Evolutionary conservation across 2,888 invertebrate species (phyloP).

Genomic region (Eupithecia centaureata): DNA sequence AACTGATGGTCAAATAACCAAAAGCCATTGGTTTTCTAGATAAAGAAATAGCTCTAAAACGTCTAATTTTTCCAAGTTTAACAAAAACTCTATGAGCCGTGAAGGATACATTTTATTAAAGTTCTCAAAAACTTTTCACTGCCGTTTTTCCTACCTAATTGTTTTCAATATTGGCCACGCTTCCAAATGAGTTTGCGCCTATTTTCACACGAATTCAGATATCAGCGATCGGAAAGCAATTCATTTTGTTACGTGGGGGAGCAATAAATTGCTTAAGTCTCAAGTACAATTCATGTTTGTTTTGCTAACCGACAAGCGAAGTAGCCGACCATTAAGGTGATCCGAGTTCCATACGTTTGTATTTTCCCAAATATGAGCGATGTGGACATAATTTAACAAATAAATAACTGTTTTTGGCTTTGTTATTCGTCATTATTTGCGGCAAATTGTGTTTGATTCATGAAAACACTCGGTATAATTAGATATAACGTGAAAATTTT

Average conservation of each 20-base stretch:
- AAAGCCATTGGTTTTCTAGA: conserved; percentile 9
- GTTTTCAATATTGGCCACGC: conserved; percentile 19
- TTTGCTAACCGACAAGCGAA: not conserved
- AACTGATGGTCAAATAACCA: not conserved
- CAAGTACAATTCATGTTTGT: conserved; percentile 2
- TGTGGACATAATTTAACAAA: too few relatives aligned
- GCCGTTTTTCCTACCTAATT: conserved; percentile 18
- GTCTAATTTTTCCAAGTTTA: conserved; percentile 19
- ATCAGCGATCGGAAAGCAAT: conserved; percentile 37
- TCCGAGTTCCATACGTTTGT: too few relatives aligned
- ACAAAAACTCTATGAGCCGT: conserved; percentile 20
- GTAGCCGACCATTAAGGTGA: too few relatives aligned
- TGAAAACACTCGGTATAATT: too few relatives aligned
- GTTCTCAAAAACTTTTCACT: conserved; percentile 12
- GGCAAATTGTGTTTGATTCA: too few relatives aligned
- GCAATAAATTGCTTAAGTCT: conserved; percentile 28
- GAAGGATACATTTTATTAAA: conserved; percentile 25
- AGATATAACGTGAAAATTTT: too few relatives aligned
- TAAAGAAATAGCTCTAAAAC: conserved; percentile 19
- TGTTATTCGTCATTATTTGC: too few relatives aligned
- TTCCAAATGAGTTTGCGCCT: conserved; percentile 33
- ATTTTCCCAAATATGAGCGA: too few relatives aligned
- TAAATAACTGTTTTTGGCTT: too few relatives aligned
- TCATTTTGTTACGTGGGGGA: conserved; percentile 24
- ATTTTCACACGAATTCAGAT: conserved; percentile 31